Percentiles rank a stretch among this genome's conserved stretches.
phyloP scores from a whole-genome alignment of 1,140 invertebrate genomes.

The Drosophila pallidifrons region DNA sequence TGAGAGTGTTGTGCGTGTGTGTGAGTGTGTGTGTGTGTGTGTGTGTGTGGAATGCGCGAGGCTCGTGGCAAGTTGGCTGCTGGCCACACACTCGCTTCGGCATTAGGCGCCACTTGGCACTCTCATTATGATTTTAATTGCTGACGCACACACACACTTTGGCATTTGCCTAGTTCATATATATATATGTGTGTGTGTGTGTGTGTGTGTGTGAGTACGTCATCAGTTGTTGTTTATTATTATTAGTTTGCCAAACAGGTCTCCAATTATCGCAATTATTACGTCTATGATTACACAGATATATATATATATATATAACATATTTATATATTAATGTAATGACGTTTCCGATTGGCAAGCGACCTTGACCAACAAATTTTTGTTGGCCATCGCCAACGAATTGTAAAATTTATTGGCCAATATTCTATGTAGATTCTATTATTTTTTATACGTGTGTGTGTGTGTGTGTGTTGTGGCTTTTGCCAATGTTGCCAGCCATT shows the following conservation, averaged over 20 bases:
- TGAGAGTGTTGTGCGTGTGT: constrained; percentile 17
- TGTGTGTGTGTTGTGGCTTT: constrained; percentile 3
- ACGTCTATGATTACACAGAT: constrained; percentile 18
- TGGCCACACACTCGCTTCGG: constrained; percentile 55
- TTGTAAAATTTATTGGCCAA: constrained; percentile 83
- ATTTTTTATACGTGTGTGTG: neutral
- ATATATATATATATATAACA: constrained; percentile 32
- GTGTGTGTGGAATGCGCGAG: constrained; percentile 49
- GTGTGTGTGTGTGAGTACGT: constrained; percentile 43
- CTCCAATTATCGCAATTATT: constrained; percentile 72
- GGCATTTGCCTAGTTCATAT: constrained; percentile 70
- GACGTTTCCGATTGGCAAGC: constrained; percentile 70
- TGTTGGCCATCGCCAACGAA: constrained; percentile 73
- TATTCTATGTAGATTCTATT: constrained; percentile 60
- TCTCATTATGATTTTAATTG: constrained; percentile 84
- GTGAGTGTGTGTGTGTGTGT: constrained; percentile 19
- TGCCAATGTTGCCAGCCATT: constrained; percentile 42
- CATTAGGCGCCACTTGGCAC: constrained; percentile 71
- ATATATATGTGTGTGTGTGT: no score
- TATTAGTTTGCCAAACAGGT: constrained; percentile 68
- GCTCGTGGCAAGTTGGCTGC: constrained; percentile 56
- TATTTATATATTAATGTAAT: constrained; percentile 42
- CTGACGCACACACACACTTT: constrained; percentile 67
- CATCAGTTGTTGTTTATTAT: constrained; percentile 72
- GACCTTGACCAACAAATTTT: constrained; percentile 68